phyloP scores from a whole-genome alignment of 2,113 vertebrate genomes.

The rabbit (Oryctolagus cuniculus) region mOryCun1.1 NC_091440.1:49410501-49411000 shows the following conservation, averaged over 20 bases:
- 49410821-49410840: background rate
- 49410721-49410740: background rate
- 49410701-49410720: too few relatives aligned
- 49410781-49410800: background rate
- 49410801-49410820: background rate
- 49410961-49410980: background rate
- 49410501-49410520: too few relatives aligned
- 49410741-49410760: background rate
- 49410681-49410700: too few relatives aligned
- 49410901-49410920: background rate
- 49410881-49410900: background rate
- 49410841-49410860: background rate
- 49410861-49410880: background rate
- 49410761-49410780: background rate
- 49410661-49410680: too few relatives aligned
- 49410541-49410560: too few relatives aligned
- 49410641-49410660: too few relatives aligned
- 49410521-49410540: too few relatives aligned
- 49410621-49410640: too few relatives aligned
- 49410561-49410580: too few relatives aligned
- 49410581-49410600: too few relatives aligned
- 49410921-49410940: background rate
- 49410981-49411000: background rate
- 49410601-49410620: too few relatives aligned
- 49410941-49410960: background rate